Evolutionary conservation across 2,113 vertebrate genomes (phyloP), one percentile per base, ranked within the genome.

Genomic region (Leucoraja erinaceus): DNA sequence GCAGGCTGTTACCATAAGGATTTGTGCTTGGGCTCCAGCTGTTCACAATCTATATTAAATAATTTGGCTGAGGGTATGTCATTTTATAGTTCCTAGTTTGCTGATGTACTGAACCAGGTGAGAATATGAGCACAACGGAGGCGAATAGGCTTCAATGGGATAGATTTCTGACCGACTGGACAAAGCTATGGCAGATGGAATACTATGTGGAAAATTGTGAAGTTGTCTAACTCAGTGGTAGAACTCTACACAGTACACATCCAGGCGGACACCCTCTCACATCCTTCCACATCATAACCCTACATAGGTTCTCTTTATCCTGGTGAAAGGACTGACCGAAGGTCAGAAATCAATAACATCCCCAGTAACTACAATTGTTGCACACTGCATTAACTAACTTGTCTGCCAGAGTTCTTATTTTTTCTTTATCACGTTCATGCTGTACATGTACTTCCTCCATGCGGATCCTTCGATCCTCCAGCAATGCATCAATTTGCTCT

Each of bases 391-490:
- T 91, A 70, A 95, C 97, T 94, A 93, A 99, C 99, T 97, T 99
- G 63, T 98, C 97, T 28, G 95, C 96, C 61, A 98, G 77, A n/a
- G 96, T 94, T 75, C 96, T 94, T 93, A 98, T 95, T 94, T 95
- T 96, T 4, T 98, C 97, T 93, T 97, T 95, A 94, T 98, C 98
- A 93, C 97, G 96, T 92, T 96, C 97, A 11, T 95, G 96, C 92
- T 98, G 98, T 54, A 97, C 96, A 77, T 97, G 96, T 0, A 95
- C 95, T 93, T 99, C 98, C 86, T 98, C 98, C 5, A 96, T 94
- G 66, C 95, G 96, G 93, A 99, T 98, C 59, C 96, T 95, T 47
- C 97, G 94, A 93, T 99, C 99, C 93, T 99, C 98, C 75, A 98
- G 93, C 0, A 99, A 95, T 1, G 97, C 96, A 93, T 99, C 97